Percentiles rank a stretch among this genome's conserved stretches.
These are phyloP conservation scores for Eremobia ochroleuca DNA, from an alignment of 2,888 invertebrate genomes.

Conservation along the genomic window DNA sequence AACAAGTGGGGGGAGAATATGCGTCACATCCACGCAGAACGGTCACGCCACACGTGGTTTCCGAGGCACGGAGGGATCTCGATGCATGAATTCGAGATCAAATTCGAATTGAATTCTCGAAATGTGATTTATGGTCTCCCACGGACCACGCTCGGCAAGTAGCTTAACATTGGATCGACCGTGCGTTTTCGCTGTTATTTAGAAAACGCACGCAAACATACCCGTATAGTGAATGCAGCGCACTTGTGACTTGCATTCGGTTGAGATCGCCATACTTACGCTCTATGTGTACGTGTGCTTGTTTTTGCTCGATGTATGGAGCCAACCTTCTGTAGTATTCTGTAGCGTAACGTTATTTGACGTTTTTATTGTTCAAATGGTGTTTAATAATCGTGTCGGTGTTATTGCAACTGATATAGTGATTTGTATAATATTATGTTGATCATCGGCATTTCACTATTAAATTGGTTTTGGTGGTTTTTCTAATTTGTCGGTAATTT, in stretches of 20 bases:
- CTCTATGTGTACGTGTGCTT: no score
- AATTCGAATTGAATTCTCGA: no score
- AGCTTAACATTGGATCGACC: background rate
- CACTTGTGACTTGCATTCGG: background rate
- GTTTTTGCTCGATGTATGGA: background rate
- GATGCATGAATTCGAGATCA: no score
- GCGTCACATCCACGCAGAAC: no score
- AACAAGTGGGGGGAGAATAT: no score
- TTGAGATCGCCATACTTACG: background rate
- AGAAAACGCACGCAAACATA: background rate
- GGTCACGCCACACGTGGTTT: no score
- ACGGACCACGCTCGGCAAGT: background rate
- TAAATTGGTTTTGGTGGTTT: background rate
- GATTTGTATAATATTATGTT: constrained; percentile 28
- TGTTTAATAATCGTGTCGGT: constrained; percentile 49
- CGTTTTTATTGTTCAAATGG: constrained; percentile 57
- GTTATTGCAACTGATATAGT: constrained; percentile 31
- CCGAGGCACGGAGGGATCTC: no score
- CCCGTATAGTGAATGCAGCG: background rate
- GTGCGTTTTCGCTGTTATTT: background rate
- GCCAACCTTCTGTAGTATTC: background rate
- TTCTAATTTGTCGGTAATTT: background rate
- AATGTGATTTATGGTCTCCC: background rate
- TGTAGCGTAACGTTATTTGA: constrained; percentile 24
- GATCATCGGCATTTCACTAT: background rate